Evolutionary conservation across 2,888 invertebrate species (phyloP).

Genomic region (Limulus polyphemus): DNA sequence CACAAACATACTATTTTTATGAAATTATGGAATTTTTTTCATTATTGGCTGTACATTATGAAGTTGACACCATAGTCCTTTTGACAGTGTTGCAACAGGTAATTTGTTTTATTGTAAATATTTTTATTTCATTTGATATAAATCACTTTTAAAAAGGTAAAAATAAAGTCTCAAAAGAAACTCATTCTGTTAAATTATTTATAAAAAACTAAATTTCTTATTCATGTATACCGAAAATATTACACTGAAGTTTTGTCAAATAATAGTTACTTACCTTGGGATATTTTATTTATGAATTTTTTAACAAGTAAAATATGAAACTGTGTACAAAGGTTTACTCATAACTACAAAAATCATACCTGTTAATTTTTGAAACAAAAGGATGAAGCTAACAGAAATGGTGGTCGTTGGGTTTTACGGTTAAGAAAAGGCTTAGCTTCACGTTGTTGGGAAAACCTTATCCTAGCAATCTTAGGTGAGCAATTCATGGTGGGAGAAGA

Average conservation of each 20-base stretch:
- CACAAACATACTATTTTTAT: no score
- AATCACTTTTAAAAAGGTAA: no score
- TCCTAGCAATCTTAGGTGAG: conserved; percentile 87
- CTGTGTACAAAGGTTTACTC: neutral
- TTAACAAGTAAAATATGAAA: neutral
- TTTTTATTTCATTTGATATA: no score
- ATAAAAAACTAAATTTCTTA: no score
- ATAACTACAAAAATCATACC: neutral
- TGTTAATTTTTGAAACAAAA: conserved; percentile 30
- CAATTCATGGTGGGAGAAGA: conserved; percentile 98
- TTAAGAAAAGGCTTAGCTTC: conserved; percentile 87
- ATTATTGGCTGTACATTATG: no score
- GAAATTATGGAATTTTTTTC: no score
- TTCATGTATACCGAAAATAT: no score
- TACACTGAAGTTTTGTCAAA: neutral
- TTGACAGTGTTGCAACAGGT: no score
- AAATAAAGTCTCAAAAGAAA: no score
- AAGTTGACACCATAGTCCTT: no score
- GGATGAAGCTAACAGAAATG: conserved; percentile 87
- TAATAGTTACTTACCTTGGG: neutral
- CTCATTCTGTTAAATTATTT: no score
- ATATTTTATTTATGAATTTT: neutral
- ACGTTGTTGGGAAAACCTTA: conserved; percentile 95
- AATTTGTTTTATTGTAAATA: no score
- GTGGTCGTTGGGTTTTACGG: conserved; percentile 96